These are phyloP conservation scores for Ciconia nigra DNA, from an alignment of 2,797 vertebrate species.

Conservation along the genomic window DNA sequence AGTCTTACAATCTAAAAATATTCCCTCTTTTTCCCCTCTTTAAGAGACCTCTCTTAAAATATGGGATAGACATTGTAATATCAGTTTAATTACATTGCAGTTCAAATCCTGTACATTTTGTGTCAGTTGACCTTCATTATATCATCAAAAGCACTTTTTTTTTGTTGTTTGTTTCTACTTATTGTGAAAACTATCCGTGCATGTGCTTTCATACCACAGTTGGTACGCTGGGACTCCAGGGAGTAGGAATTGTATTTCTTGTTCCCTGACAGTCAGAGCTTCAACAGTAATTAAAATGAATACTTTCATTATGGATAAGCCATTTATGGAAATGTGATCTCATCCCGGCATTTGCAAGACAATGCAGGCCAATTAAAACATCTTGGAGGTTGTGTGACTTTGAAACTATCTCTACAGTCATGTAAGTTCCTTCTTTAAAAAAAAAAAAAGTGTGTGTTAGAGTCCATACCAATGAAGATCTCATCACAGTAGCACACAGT, in stretches of 20 bases:
- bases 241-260: background rate
- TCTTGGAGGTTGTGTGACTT: background rate
- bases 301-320: background rate
- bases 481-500: background rate
- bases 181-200: background rate
- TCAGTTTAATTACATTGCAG: background rate
- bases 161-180: background rate
- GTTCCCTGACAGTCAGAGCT: background rate
- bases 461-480: background rate
- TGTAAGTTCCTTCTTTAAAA: background rate
- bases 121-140: background rate
- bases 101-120: background rate
- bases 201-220: background rate
- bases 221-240: background rate
- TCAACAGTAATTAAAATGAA: background rate
- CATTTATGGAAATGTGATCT: background rate
- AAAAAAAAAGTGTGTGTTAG: fast-evolving
- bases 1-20: background rate
- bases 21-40: background rate
- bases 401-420: background rate
- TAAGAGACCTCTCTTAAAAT: background rate
- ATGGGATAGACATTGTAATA: background rate
- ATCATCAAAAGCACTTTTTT: background rate
- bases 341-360: background rate
- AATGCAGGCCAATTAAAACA: background rate